Evolutionary conservation across 2,888 invertebrate species (phyloP).

Genomic region (Stenolophus ochropezus): DNA sequence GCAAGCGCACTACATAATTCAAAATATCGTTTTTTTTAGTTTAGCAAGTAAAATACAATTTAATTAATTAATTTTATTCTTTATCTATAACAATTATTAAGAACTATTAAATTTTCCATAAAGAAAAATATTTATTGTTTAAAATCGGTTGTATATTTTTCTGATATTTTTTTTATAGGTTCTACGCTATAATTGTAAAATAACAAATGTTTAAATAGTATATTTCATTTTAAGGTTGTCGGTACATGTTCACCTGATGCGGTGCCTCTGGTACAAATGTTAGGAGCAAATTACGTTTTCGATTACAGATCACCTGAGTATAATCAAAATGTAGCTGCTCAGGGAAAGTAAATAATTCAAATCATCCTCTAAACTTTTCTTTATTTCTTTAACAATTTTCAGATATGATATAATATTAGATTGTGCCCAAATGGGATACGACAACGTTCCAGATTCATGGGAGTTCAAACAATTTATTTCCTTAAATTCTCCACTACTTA

Average conservation of each 20-base stretch:
- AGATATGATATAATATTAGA: slow-evolving; percentile 91
- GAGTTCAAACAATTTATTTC: slow-evolving; percentile 84
- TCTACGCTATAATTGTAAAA: too few relatives aligned
- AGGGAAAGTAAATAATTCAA: slow-evolving; percentile 76
- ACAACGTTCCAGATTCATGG: slow-evolving; percentile 76
- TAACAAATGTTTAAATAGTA: neutral
- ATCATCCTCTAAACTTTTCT: neutral
- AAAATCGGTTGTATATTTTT: too few relatives aligned
- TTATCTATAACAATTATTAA: too few relatives aligned
- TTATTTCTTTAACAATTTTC: slow-evolving; percentile 64
- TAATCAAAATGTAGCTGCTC: slow-evolving; percentile 75
- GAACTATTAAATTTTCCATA: too few relatives aligned
- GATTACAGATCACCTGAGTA: slow-evolving; percentile 84
- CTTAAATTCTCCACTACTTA: slow-evolving; percentile 87
- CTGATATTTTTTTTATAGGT: too few relatives aligned
- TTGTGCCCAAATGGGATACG: slow-evolving; percentile 84
- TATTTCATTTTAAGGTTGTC: slow-evolving; percentile 74
- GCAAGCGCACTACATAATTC: too few relatives aligned
- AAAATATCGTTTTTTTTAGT: too few relatives aligned
- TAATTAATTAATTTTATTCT: too few relatives aligned
- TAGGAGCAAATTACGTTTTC: slow-evolving; percentile 83
- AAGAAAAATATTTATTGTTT: too few relatives aligned
- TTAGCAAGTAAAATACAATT: too few relatives aligned
- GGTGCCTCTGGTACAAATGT: slow-evolving; percentile 76
- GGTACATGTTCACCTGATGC: slow-evolving; percentile 86